Evolutionary conservation across 1,140 invertebrate species (phyloP), one percentile per base, ranked within the genome.

Genomic region (Drosophila sturtevanti): DNA sequence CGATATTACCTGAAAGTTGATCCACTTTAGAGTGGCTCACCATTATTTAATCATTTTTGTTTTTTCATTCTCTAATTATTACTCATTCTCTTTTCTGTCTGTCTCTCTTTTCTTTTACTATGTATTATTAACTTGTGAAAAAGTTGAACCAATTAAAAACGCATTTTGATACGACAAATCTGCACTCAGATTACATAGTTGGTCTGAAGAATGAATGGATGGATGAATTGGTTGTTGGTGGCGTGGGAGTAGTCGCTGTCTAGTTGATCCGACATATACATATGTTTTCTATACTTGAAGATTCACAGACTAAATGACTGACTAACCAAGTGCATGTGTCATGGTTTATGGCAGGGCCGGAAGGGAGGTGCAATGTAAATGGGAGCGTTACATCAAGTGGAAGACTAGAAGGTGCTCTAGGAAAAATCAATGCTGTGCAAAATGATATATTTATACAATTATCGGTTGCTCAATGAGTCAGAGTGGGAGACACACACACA

Each of bases 371-470:
- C 4, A 7, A 10, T 16, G 41, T 5, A 7, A 7, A 14, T 7
- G 3, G 35, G 35, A n/a, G 37, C 51, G 34, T 24, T 35, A 52
- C 22, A 59, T 65, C 54, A 41, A 59, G 41, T 48, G 54, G 55
- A 52, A 73, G 61, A 48, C 41, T 14, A 31, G 18, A 21, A 21
- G 41, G 9, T 9, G 21, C 22, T 24, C 38, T 70, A 65, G 69
- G 70, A 73, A 74, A 74, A 74, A 74, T 74, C 72, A 74, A 74
- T 74, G 69, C 41, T 34, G 61, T 18, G 27, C 62, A 74, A 74
- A 73, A 56, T 35, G 70, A 73, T 74, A 74, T 72, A 74, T 74
- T 74, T 74, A 66, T 71, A 73, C 70, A 54, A 63, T 66, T 63
- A 66, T 73, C 59, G 70, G 48, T 63, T 66, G 70, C 37, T 56